phyloP scores from a whole-genome alignment of 2,113 vertebrate genomes.

The Triplophysa tibetana region DNA sequence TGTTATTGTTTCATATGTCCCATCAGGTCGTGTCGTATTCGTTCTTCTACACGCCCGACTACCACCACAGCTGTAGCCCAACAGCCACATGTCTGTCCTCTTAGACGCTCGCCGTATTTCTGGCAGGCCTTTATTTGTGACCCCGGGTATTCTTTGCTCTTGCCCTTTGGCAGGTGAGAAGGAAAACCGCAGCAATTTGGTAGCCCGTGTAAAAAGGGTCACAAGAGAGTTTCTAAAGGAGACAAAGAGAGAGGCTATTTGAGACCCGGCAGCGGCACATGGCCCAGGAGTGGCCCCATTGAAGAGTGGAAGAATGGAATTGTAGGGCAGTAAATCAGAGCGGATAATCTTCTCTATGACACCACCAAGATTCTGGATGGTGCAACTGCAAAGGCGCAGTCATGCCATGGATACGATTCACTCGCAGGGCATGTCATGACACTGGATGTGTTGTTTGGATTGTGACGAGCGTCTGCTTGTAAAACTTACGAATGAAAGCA shows the following conservation, averaged over 20 bases:
- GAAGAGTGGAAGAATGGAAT: conserved; percentile 43
- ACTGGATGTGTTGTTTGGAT: conserved; percentile 56
- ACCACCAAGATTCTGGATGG: conserved; percentile 26
- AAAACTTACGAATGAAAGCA: conserved; percentile 38
- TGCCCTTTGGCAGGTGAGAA: conserved; percentile 56
- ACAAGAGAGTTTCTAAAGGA: conserved; percentile 55
- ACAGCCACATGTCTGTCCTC: conserved; percentile 60
- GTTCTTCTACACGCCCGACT: conserved; percentile 48
- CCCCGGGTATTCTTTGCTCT: conserved; percentile 54
- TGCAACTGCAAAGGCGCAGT: conserved; percentile 47
- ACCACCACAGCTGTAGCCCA: conserved; percentile 65
- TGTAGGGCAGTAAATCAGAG: conserved; percentile 60
- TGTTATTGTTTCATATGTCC: conserved; percentile 62
- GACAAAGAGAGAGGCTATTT: conserved; percentile 57
- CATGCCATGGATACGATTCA: conserved; percentile 56
- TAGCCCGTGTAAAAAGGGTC: conserved; percentile 54
- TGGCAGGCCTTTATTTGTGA: conserved; percentile 36
- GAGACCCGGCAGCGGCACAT: conserved; percentile 40
- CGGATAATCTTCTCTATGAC: conserved; percentile 54
- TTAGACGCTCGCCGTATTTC: neutral
- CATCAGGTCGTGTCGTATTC: conserved; percentile 63
- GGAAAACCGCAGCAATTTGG: conserved; percentile 43
- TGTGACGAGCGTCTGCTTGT: conserved; percentile 51
- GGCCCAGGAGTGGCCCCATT: conserved; percentile 14
- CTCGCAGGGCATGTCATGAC: conserved; percentile 43